Base-by-base conservation (phyloP, 2,797 vertebrate species). In the Hyperoplus immaculatus region DNA sequence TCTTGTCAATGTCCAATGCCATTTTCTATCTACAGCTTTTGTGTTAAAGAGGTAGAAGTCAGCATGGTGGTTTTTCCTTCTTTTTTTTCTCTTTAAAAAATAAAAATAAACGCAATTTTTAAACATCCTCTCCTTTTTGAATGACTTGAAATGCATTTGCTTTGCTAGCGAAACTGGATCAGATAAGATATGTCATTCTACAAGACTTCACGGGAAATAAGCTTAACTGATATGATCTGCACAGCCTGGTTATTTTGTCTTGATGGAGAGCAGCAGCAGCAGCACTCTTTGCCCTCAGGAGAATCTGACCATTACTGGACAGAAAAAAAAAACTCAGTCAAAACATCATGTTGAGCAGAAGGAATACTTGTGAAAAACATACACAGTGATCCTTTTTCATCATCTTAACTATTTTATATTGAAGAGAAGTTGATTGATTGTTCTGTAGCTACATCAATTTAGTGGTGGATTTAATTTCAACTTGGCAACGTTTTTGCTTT, bases 31-130 rank as follows among this genome's bases (percentile, higher is more conserved):
- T 78, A 66, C 82, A 79, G 72, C 58, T 36, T 79, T 90, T 93
- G 68, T 92, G 90, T 93, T 90, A 39, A 80, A 71, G 83, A 83
- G 76, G 57, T 74, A 68, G 76, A 85, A 80, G 87, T 91, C 89
- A 90, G 89, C 89, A 91, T 87, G 77, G 87, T 92, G 84, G 60
- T 84, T 92, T 79, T 78, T 42, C 38, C 51, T 56, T 77, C 87
- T 72, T 81, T 77, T 81, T 68, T 47, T 39, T 70, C 68, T 86
- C 79, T 89, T 90, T 88, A 81, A 59, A 29, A 29, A 29, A 29
- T 29, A 29, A 29, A 29, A 95, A 95, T 95, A 95, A 95, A 95
- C 21, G 84, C 89, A 92, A 94, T 95, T 96, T 95, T 95, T 92
- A 84, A 93, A 94, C 90, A 92, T 92, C 72, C 85, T 90, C 85